A percentile compares a stretch with the other conserved stretches of the same genome.
phyloP scores from a whole-genome alignment of 2,113 vertebrate species.

The Varanus komodoensis region DNA sequence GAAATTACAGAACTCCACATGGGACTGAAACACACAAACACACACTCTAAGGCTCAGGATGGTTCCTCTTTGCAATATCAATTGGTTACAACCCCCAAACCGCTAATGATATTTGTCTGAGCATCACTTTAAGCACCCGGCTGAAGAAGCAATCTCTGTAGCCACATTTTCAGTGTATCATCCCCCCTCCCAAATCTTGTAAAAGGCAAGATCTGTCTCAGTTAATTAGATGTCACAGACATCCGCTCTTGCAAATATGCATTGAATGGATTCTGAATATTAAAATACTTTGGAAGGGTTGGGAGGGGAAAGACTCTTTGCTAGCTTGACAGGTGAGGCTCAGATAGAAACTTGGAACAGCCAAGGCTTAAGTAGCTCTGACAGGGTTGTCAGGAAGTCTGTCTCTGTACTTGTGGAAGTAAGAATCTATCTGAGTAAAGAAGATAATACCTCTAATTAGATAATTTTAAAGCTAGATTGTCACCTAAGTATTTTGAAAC shows the following conservation, averaged over 20 bases:
- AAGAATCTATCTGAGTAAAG: neutral
- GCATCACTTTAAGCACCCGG: constrained; percentile 18
- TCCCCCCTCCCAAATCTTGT: neutral
- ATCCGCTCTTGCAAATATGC: neutral
- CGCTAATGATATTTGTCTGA: neutral
- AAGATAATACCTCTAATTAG: neutral
- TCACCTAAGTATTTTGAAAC: constrained; percentile 9
- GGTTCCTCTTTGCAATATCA: constrained; percentile 19
- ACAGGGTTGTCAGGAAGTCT: neutral
- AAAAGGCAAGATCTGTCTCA: constrained; percentile 3
- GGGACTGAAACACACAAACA: too few relatives aligned
- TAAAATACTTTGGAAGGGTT: neutral
- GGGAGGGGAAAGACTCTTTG: constrained; percentile 14
- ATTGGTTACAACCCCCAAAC: neutral
- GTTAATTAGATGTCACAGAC: constrained; percentile 15
- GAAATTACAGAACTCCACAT: neutral
- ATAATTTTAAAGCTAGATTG: constrained; percentile 12
- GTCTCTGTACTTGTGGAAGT: accelerated
- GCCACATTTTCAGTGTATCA: neutral
- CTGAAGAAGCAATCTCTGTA: constrained; percentile 18
- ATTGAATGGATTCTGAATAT: neutral
- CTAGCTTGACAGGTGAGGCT: constrained; percentile 1
- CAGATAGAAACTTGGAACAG: neutral
- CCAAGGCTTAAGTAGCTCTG: neutral
- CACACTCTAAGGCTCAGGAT: neutral